Conservation (phyloP, 2,113 vertebrate species). For the Cephalophus harveyi region DNA sequence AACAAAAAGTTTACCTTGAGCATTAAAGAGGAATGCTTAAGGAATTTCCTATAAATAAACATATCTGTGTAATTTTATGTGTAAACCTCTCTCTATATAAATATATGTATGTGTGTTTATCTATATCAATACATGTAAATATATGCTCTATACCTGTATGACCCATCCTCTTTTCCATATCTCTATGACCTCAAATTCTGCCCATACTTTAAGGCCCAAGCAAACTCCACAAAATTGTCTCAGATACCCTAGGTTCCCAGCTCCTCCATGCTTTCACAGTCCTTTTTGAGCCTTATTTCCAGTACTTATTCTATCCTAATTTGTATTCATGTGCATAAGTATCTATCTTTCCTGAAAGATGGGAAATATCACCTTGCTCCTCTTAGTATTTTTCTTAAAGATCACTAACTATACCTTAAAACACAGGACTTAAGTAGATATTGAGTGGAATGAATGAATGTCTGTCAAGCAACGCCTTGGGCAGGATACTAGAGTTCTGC, state of each 20-base stretch:
- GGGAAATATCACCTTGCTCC: neutral
- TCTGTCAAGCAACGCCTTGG: neutral
- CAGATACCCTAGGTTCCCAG: neutral
- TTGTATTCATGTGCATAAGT: neutral
- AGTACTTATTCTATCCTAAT: neutral
- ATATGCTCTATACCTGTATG: neutral
- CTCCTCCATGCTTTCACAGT: neutral
- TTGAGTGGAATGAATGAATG: neutral
- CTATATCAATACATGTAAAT: neutral
- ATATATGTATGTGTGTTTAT: neutral
- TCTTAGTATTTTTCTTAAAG: neutral
- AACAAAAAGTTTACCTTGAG: neutral
- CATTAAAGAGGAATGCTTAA: neutral
- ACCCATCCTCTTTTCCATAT: neutral
- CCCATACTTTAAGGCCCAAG: neutral
- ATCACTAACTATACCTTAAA: neutral
- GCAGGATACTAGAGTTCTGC: neutral
- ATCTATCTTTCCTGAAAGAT: neutral
- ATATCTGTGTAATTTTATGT: neutral
- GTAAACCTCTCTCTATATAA: neutral
- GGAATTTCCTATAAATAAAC: constrained; percentile 2
- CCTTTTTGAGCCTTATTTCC: neutral
- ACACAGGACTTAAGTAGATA: neutral
- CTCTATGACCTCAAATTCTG: neutral
- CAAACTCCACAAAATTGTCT: neutral